These are phyloP conservation scores for Callipepla californica DNA, from an alignment of 2,113 vertebrate species.

Conservation along the genomic window DNA sequence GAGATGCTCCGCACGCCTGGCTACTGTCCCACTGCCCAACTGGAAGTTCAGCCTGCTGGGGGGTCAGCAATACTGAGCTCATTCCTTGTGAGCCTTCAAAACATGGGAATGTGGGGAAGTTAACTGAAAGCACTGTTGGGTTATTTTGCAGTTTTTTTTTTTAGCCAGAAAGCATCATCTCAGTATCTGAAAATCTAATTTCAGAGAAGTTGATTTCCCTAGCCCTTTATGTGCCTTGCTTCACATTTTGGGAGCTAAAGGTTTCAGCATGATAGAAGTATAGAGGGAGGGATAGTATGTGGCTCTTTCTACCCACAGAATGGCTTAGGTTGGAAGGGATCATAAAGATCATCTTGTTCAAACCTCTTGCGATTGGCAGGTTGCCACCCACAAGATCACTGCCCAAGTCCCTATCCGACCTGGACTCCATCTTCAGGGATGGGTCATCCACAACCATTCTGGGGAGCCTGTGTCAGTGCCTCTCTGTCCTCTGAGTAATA, in stretches of 20 bases:
- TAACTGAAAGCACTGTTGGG: background rate
- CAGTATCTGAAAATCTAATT: background rate
- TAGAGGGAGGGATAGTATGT: background rate
- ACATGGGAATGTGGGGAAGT: background rate
- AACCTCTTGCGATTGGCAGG: too few relatives aligned
- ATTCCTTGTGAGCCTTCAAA: accelerated
- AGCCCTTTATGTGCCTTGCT: background rate
- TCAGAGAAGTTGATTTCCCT: background rate
- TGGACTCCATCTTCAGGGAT: too few relatives aligned
- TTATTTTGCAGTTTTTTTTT: background rate
- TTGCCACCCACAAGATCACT: too few relatives aligned
- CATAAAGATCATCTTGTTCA: too few relatives aligned
- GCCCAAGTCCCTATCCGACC: too few relatives aligned
- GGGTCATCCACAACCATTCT: too few relatives aligned
- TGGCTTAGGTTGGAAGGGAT: too few relatives aligned
- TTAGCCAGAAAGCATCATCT: background rate
- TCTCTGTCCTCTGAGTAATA: too few relatives aligned
- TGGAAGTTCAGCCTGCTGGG: background rate
- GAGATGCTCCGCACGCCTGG: background rate
- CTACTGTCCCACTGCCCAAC: background rate
- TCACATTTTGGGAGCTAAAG: background rate
- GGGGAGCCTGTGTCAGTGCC: too few relatives aligned
- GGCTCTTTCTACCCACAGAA: background rate
- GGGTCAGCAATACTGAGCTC: background rate
- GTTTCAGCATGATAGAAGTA: background rate